These are phyloP conservation scores for Oncorhynchus masou DNA, from an alignment of 2,113 vertebrate species.

Conservation along the genomic window DNA sequence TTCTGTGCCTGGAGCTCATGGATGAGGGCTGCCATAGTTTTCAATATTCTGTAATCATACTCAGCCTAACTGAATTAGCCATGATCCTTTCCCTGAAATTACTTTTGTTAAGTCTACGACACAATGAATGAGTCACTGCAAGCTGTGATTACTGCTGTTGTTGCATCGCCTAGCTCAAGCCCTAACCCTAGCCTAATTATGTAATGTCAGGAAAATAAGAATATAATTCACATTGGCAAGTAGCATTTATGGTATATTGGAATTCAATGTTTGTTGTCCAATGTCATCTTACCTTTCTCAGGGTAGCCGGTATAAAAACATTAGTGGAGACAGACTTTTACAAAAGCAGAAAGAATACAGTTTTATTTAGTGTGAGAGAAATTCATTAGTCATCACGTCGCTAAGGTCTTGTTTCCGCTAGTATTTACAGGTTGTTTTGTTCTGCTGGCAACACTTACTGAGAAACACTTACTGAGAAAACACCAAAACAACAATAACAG, in stretches of 20 bases:
- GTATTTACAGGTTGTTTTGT: constrained; percentile 38
- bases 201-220: background rate
- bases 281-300: background rate
- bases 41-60: background rate
- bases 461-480: constrained; percentile 28
- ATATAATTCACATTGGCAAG: background rate
- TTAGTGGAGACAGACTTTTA: constrained; percentile 13
- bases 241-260: background rate
- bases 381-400: constrained; percentile 58
- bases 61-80: constrained; percentile 30
- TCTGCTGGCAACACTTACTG: constrained; percentile 32
- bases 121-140: constrained; percentile 13
- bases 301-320: background rate
- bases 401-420: constrained; percentile 38
- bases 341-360: constrained; percentile 57
- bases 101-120: constrained; percentile 1
- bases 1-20: background rate
- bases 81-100: background rate
- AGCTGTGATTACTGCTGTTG: background rate
- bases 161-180: background rate
- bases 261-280: background rate
- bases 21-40: background rate
- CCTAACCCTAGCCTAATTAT: background rate
- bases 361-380: constrained; percentile 73
- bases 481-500: constrained; percentile 27